Conservation (phyloP, 2,113 vertebrate genomes). For the Oncorhynchus gorbuscha region DNA sequence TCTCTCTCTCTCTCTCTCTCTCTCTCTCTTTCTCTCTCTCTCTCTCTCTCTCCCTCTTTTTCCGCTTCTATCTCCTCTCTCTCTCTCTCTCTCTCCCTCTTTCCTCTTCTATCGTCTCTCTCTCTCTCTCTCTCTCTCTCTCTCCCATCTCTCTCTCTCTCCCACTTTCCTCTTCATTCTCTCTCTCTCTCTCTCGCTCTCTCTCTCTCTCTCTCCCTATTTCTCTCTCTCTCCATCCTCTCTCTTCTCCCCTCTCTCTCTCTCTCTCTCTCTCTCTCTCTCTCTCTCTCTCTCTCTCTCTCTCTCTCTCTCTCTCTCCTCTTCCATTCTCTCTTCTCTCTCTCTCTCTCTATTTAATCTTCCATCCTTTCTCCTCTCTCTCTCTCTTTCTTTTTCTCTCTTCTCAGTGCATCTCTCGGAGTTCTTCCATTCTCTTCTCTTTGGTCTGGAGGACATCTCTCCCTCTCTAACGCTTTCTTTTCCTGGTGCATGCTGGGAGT, state of each 20-base stretch:
- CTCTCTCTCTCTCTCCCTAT: too few relatives aligned
- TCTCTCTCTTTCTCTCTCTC: too few relatives aligned
- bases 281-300: too few relatives aligned
- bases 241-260: too few relatives aligned
- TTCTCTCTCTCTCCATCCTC: too few relatives aligned
- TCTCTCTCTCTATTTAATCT: background rate
- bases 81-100: background rate
- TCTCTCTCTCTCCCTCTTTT: too few relatives aligned
- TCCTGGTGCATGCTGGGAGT: background rate
- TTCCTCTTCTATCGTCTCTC: too few relatives aligned
- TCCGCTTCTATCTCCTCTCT: background rate
- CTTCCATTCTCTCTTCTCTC: background rate
- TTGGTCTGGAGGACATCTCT: too few relatives aligned
- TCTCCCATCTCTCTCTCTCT: constrained; percentile 1
- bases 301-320: background rate
- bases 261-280: too few relatives aligned
- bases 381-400: background rate
- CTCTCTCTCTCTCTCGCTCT: background rate
- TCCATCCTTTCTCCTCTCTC: background rate
- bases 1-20: too few relatives aligned
- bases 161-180: too few relatives aligned
- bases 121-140: background rate
- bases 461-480: background rate
- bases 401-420: constrained; percentile 13
- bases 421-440: constrained; percentile 11